A percentile compares a stretch with the other conserved stretches of the same genome.
These are phyloP conservation scores for Camelus dromedarius DNA, from an alignment of 2,113 vertebrate species.

Conservation along the genomic window DNA sequence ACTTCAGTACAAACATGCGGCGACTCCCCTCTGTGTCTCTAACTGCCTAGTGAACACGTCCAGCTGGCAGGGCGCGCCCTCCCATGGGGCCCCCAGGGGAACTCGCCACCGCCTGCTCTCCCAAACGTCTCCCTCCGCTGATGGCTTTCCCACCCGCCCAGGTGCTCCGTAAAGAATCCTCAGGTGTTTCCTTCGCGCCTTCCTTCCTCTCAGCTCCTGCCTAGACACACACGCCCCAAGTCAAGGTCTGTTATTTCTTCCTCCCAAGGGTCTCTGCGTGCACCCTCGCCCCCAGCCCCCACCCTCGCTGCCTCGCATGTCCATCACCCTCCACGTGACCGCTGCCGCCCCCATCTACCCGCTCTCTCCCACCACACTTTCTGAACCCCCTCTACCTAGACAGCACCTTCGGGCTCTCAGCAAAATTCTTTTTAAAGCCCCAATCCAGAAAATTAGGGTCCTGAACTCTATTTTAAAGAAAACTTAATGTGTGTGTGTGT, in stretches of 20 bases:
- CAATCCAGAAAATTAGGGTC: not conserved
- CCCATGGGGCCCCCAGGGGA: not conserved
- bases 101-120: not conserved
- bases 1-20: not conserved
- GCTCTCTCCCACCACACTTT: not conserved
- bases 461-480: not conserved
- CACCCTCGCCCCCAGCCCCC: rapidly evolving
- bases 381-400: not conserved
- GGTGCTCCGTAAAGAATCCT: not conserved
- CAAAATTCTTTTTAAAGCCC: not conserved
- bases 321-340: not conserved
- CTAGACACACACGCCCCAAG: not conserved
- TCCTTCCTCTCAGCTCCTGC: not conserved
- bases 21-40: not conserved
- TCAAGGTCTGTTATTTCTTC: not conserved
- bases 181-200: not conserved
- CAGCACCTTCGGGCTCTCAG: not conserved
- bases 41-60: not conserved
- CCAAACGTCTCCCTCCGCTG: not conserved
- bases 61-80: no score
- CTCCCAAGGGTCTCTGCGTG: not conserved
- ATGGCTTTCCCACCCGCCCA: not conserved
- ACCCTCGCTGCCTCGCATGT: rapidly evolving
- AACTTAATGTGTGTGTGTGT: rapidly evolving
- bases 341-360: not conserved